Evolutionary conservation across 1,140 invertebrate genomes (phyloP).

Genomic region (Anastatus disparis): DNA sequence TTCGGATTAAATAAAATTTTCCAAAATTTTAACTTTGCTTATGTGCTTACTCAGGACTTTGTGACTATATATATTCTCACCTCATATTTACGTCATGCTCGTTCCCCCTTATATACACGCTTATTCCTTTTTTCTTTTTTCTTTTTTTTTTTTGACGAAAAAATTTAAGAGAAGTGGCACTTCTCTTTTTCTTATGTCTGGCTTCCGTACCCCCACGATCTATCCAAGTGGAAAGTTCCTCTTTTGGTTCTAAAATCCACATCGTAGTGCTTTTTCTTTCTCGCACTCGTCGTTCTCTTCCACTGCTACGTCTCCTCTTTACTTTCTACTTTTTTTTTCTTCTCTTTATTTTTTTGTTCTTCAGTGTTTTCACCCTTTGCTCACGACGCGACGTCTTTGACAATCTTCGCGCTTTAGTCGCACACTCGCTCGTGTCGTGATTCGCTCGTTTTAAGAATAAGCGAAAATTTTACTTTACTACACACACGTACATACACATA

Average conservation of each 20-base stretch:
- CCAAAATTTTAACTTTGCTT: too few species aligned
- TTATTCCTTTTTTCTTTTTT: not conserved
- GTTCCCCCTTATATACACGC: not conserved
- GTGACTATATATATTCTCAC: too few species aligned
- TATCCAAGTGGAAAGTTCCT: conserved; percentile 1
- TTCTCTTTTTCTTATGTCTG: too few species aligned
- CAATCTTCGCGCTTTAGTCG: conserved; percentile 11
- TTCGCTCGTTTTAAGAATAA: conserved; percentile 1
- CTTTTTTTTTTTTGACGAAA: not conserved
- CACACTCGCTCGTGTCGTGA: not conserved
- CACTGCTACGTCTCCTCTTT: not conserved
- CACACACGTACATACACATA: too few species aligned
- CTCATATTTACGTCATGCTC: too few species aligned
- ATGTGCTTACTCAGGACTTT: too few species aligned
- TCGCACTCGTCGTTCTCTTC: too few species aligned
- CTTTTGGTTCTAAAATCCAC: conserved; percentile 6
- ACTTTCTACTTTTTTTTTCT: not conserved
- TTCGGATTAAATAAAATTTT: too few species aligned
- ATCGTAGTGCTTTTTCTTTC: not conserved
- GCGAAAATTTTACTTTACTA: not conserved
- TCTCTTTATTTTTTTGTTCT: too few species aligned
- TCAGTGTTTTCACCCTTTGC: not conserved
- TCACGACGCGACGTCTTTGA: not conserved
- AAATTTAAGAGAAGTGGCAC: conserved; percentile 4
- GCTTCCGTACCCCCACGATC: not conserved